Percentiles rank a stretch among this genome's conserved stretches.
These are phyloP conservation scores for Cylloceria caligata DNA, from an alignment of 2,888 invertebrate genomes.

Conservation along the genomic window DNA sequence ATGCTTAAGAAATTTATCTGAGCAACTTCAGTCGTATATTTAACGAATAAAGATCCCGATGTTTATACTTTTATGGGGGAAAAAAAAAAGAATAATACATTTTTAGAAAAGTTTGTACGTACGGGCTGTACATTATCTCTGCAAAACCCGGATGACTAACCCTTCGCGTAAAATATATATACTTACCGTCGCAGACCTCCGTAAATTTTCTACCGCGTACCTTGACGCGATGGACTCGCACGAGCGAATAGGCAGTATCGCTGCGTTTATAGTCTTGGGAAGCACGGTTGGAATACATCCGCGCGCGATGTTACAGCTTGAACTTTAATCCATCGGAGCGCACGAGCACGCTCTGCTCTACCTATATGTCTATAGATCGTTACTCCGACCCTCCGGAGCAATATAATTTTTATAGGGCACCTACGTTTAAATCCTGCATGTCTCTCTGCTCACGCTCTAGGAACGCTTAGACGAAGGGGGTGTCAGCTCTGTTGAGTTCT, in stretches of 20 bases:
- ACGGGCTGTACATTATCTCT: background rate
- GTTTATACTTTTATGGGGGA: background rate
- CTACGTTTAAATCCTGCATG: slow-evolving; percentile 58
- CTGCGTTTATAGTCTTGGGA: slow-evolving; percentile 51
- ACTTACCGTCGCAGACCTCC: slow-evolving; percentile 28
- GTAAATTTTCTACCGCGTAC: slow-evolving; percentile 47
- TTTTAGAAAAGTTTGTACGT: slow-evolving; percentile 1
- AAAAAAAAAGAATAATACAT: background rate
- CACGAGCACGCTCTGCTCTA: slow-evolving; percentile 10
- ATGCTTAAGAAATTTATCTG: too few relatives aligned
- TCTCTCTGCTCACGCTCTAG: slow-evolving; percentile 33
- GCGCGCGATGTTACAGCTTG: slow-evolving; percentile 43
- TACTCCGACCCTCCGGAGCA: slow-evolving; percentile 47
- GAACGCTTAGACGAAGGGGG: slow-evolving; percentile 36
- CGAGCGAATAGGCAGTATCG: slow-evolving; percentile 42
- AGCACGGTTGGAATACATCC: slow-evolving; percentile 51
- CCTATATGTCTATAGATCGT: slow-evolving; percentile 49
- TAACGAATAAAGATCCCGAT: too few relatives aligned
- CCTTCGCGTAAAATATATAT: slow-evolving; percentile 4
- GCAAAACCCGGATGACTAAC: background rate
- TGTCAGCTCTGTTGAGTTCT: slow-evolving; percentile 40
- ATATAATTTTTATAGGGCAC: slow-evolving; percentile 59
- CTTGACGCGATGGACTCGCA: slow-evolving; percentile 28
- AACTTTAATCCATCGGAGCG: slow-evolving; percentile 53
- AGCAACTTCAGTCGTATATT: too few relatives aligned